phyloP scores from a whole-genome alignment of 2,113 vertebrate genomes.

The Balaeniceps rex region DNA sequence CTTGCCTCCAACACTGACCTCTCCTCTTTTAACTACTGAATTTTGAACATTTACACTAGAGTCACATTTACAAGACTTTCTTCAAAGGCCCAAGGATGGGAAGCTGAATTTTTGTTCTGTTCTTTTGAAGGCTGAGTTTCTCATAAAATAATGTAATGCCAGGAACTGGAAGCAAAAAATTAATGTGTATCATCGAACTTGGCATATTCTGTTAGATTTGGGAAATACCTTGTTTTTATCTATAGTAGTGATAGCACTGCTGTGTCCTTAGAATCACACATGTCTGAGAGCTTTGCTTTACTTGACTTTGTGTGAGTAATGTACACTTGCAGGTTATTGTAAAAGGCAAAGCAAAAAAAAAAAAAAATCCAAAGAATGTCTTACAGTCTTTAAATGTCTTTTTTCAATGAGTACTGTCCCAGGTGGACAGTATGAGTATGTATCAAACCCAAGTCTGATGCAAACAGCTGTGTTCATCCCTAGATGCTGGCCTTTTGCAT shows the following conservation, averaged over 20 bases:
- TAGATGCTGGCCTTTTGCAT: not conserved
- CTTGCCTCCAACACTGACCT: not conserved
- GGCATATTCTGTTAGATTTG: not conserved
- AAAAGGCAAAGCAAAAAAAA: not conserved
- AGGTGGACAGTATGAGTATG: not conserved
- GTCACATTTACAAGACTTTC: not conserved
- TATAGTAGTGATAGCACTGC: not conserved
- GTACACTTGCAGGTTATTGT: not conserved
- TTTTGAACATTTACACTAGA: not conserved
- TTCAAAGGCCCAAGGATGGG: not conserved
- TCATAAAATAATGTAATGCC: not conserved
- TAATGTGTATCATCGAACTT: not conserved
- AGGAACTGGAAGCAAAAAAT: not conserved
- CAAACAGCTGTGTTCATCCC: not conserved
- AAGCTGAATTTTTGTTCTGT: not conserved
- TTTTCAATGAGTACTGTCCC: not conserved
- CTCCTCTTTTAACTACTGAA: not conserved
- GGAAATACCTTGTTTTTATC: not conserved
- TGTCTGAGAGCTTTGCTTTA: not conserved
- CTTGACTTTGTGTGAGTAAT: not conserved
- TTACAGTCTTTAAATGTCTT: not conserved
- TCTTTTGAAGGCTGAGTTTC: not conserved
- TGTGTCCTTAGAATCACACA: not conserved
- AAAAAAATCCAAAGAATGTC: not conserved
- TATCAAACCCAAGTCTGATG: not conserved